Conservation (phyloP, 30 jellyfish, hydroid and myxozoan genomes). For the Mastigias papua region DNA sequence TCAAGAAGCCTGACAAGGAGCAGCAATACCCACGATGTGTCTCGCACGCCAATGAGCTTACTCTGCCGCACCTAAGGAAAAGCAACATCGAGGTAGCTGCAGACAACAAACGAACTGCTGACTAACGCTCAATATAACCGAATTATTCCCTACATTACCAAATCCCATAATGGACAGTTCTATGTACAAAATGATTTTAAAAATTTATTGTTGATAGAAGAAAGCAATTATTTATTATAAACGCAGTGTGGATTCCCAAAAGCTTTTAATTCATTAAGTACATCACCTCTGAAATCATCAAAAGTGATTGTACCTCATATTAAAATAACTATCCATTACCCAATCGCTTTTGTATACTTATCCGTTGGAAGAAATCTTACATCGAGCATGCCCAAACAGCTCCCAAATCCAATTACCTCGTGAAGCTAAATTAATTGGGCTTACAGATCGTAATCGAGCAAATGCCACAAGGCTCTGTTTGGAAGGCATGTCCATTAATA, state of each 20-base stretch:
- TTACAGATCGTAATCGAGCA: not conserved
- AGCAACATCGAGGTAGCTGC: not conserved
- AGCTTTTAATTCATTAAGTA: not conserved
- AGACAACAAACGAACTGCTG: not conserved
- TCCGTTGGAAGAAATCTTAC: not conserved
- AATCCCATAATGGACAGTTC: not conserved
- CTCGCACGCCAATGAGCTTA: no score
- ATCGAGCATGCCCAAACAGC: not conserved
- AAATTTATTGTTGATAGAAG: not conserved
- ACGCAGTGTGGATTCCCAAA: not conserved
- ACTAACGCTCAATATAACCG: not conserved
- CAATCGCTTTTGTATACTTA: not conserved
- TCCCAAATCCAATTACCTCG: constrained; percentile 5
- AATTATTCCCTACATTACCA: not conserved
- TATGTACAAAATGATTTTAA: not conserved
- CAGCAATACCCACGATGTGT: no score
- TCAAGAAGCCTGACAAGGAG: no score
- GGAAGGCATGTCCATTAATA: not conserved
- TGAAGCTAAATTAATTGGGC: not conserved
- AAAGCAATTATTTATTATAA: not conserved
- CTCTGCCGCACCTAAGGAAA: not conserved
- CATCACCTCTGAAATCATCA: not conserved
- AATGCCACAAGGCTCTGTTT: not conserved
- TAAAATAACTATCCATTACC: not conserved
- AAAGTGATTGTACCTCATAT: not conserved